Base-by-base conservation (phyloP, 2,113 vertebrate genomes). In the Lanius ludovicianus region DNA sequence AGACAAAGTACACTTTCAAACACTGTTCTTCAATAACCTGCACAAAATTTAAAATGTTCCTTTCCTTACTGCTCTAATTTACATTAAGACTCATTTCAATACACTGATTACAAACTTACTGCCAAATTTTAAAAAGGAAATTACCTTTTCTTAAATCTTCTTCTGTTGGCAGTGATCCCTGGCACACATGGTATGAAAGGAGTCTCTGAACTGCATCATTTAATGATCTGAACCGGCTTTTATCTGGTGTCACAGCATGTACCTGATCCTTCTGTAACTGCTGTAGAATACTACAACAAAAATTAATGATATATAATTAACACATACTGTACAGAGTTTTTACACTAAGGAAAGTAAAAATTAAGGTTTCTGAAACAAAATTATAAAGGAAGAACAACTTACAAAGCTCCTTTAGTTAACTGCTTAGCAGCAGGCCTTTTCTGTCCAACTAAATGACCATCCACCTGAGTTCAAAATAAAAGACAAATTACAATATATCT, bases 341-440 rank as follows among this genome's bases (percentile, higher is more conserved):
- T n/a, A 60, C 19, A 37, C 2, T 35, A 35, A 73, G 7, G 89
- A 55, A 81, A 52, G 12, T 31, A 70, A 33, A 59, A 35, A 75
- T 13, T 4, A 69, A 85, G 33, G 24, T 70, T 77, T 63, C 67
- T 82, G n/a, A 28, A 95, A 70, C 8, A 19, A 81, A 89, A 84
- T 56, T 30, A 84, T 37, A 33, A n/a, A 19, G 33, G 41, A 90
- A 76, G 7, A 62, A 75, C 20, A 22, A 99, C 99, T 99, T 96
- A 99, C 99, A 99, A 98, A 97, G 98, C 98, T 98, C 98, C 99
- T 98, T 98, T 99, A 71, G 99, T 99, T 64, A 99, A 98, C 44
- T 99, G 98, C n/a, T 98, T 98, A 67, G 98, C 93, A 91, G 98
- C 98, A 60, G 99, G 98, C 93, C 98, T 99, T 97, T 99, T 99